Percentiles rank a stretch among this genome's conserved stretches.
phyloP scores from a whole-genome alignment of 1,140 invertebrate species.

The Solenopsis fugax region DNA sequence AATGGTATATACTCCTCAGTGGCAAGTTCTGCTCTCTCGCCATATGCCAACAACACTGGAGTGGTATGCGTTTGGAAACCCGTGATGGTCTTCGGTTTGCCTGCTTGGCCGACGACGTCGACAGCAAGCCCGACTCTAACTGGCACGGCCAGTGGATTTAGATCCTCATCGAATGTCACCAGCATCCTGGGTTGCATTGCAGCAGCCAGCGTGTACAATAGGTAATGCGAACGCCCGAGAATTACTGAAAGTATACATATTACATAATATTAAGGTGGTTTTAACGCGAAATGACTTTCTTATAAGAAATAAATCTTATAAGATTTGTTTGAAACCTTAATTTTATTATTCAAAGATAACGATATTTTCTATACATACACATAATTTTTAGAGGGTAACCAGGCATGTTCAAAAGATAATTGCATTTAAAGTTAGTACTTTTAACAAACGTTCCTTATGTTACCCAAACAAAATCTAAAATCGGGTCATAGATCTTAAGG shows the following conservation, averaged over 20 bases:
- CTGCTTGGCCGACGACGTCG: conserved; percentile 99
- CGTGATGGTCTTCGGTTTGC: conserved; percentile 99
- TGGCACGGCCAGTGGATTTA: conserved; percentile 97
- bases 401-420: too few species aligned
- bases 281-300: too few species aligned
- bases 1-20: conserved; percentile 98
- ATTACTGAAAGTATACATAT: conserved; percentile 90
- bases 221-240: conserved; percentile 97
- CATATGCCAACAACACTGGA: conserved; percentile 98
- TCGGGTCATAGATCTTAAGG: too few species aligned
- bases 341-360: too few species aligned
- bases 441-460: too few species aligned
- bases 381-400: too few species aligned
- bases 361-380: too few species aligned
- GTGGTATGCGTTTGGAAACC: conserved; percentile 99
- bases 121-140: conserved; percentile 99
- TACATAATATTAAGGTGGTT: neutral
- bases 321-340: too few species aligned
- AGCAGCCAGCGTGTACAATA: conserved; percentile 97
- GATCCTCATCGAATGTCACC: conserved; percentile 99
- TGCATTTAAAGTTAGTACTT: too few species aligned
- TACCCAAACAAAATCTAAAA: too few species aligned
- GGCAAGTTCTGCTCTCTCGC: conserved; percentile 98
- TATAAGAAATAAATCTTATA: too few species aligned
- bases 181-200: conserved; percentile 99